Evolutionary conservation across 2,797 vertebrate genomes (phyloP), one percentile per base, ranked within the genome.

Genomic region (Pitangus sulphuratus): DNA sequence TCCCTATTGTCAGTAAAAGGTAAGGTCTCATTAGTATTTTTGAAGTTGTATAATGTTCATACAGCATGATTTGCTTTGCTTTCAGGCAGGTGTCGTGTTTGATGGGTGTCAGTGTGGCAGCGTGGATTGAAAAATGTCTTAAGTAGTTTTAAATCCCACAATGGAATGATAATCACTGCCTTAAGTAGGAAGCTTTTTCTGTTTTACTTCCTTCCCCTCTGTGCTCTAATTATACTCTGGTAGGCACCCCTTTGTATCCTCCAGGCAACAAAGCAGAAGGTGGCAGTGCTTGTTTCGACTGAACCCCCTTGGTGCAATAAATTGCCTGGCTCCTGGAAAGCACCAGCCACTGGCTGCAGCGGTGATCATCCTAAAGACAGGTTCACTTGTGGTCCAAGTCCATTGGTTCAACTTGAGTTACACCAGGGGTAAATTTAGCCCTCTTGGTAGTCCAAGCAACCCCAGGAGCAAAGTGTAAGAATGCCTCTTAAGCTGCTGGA

Each of bases 181-280:
- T 58, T 51, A 76, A 90, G 71, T 30, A 51, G 83, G 81, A 90
- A 82, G 35, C 21, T 84, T 72, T 78, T 89, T 75, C 50, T 75
- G 5, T 75, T 91, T 93, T 28, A 40, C 35, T 95, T 87, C 87
- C 53, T 81, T 95, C 90, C 70, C 6, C 33, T 78, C 47, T 81
- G 54, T 82, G 83, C 11, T 88, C 83, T 95, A 78, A 93, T 95
- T 95, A 58, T 81, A 84, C 10, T 75, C 72, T 0, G 4, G n/a
- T 68, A 81, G 72, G 12, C 7, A 1, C 22, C 74, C 3, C 4
- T 71, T 84, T 75, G 28, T 65, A 15, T 62, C 81, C 66, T 90
- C 33, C 28, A 47, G 77, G 77, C 84, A 90, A 6, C 54, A 53
- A 24, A 81, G 28, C 44, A 78, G 90, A 70, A 90, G 53, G 45